phyloP scores from a whole-genome alignment of 1,140 invertebrate species.

The Nymphalis io region DNA sequence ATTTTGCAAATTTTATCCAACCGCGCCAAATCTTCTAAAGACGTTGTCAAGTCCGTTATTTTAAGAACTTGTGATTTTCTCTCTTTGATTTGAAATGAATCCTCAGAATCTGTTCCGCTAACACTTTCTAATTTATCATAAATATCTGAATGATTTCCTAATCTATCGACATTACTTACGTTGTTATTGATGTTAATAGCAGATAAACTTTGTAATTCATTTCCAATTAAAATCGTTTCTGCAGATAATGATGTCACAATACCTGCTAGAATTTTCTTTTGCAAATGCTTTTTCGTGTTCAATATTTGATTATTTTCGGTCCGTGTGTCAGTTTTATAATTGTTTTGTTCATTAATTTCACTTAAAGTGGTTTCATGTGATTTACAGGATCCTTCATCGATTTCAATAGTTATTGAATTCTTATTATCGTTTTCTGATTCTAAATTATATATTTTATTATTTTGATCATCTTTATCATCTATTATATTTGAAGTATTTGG shows the following conservation, averaged over 20 bases:
- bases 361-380: neutral
- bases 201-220: conserved; percentile 26
- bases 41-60: conserved; percentile 67
- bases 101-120: conserved; percentile 61
- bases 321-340: neutral
- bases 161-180: conserved; percentile 30
- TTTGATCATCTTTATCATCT: neutral
- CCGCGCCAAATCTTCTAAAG: conserved; percentile 62
- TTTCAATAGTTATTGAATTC: neutral
- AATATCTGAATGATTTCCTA: conserved; percentile 44
- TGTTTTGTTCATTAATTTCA: neutral
- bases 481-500: neutral
- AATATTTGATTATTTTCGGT: neutral
- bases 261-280: conserved; percentile 35
- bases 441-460: neutral
- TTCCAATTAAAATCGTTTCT: conserved; percentile 2
- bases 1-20: conserved; percentile 73
- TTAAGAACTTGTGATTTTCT: conserved; percentile 69
- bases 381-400: neutral
- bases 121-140: conserved; percentile 72
- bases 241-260: conserved; percentile 33
- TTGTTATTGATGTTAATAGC: conserved; percentile 30
- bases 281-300: neutral
- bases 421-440: neutral
- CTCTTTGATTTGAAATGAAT: conserved; percentile 64